Conservation (phyloP, 2,113 vertebrate genomes). For the Nerophis ophidion region DNA sequence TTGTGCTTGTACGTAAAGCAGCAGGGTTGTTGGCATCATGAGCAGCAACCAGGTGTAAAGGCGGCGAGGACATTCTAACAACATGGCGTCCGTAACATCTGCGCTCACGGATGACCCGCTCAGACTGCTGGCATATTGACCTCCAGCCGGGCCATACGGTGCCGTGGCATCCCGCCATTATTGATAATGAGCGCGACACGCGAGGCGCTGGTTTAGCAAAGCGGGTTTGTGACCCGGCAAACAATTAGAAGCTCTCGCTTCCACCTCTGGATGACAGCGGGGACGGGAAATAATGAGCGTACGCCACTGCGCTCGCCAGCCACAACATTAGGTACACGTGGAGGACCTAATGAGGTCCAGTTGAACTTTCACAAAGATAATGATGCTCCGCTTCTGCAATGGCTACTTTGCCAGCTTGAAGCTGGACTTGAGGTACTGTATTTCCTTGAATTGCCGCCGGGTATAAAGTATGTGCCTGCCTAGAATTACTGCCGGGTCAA, state of each 20-base stretch:
- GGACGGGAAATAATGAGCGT: slow-evolving; percentile 51
- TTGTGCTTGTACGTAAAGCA: slow-evolving; percentile 6
- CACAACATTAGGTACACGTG: slow-evolving; percentile 22
- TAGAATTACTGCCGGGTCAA: too few relatives aligned
- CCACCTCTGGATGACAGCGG: slow-evolving; percentile 43
- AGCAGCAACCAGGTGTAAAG: neutral
- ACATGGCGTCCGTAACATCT: slow-evolving; percentile 8
- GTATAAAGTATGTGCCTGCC: too few relatives aligned
- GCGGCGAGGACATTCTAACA: slow-evolving; percentile 1
- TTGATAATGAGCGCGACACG: slow-evolving; percentile 41
- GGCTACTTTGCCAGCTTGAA: neutral
- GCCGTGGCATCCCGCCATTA: slow-evolving; percentile 16
- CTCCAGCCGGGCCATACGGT: neutral
- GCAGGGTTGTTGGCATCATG: slow-evolving; percentile 1
- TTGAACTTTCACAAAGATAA: neutral
- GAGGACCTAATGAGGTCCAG: neutral
- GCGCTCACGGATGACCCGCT: slow-evolving; percentile 11
- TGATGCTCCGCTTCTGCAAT: slow-evolving; percentile 18
- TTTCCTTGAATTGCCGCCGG: too few relatives aligned
- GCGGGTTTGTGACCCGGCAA: slow-evolving; percentile 40
- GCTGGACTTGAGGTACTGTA: too few relatives aligned
- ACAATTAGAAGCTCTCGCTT: slow-evolving; percentile 37
- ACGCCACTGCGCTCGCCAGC: neutral
- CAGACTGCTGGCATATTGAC: slow-evolving; percentile 31
- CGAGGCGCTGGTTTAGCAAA: slow-evolving; percentile 33